Conservation (phyloP, 23 tunicate species). For the Styela clava region DNA sequence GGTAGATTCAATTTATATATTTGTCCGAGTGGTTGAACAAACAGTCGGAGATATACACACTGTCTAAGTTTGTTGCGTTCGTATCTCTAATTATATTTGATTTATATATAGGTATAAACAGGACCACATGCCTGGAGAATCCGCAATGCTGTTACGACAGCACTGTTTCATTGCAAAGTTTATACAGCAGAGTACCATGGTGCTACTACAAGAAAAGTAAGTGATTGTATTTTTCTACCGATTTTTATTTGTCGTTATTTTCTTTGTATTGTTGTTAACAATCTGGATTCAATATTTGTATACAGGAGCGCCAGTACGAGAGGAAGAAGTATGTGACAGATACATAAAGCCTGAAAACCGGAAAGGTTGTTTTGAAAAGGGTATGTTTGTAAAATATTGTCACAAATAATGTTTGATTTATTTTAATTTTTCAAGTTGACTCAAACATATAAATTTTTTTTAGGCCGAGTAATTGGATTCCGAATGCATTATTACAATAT, state of each 20-base stretch:
- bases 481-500: too few species aligned
- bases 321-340: not conserved
- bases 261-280: too few species aligned
- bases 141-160: constrained; percentile 86
- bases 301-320: not conserved
- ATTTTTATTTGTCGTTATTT: too few species aligned
- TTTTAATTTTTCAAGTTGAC: too few species aligned
- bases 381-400: not conserved
- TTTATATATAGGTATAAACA: constrained; percentile 66
- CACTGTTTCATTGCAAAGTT: constrained; percentile 24
- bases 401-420: too few species aligned
- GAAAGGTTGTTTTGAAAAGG: not conserved
- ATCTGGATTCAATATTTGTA: not conserved
- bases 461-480: too few species aligned
- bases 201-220: constrained; percentile 81
- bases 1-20: constrained; percentile 29
- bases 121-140: constrained; percentile 48
- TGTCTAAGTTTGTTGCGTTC: too few species aligned
- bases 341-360: not conserved
- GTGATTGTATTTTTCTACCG: too few species aligned
- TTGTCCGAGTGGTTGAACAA: not conserved
- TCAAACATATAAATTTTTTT: too few species aligned
- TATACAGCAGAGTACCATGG: constrained; percentile 48
- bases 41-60: not conserved
- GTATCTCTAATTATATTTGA: too few species aligned